Conservation (phyloP, 2,888 invertebrate genomes). For the Helleia helle region DNA sequence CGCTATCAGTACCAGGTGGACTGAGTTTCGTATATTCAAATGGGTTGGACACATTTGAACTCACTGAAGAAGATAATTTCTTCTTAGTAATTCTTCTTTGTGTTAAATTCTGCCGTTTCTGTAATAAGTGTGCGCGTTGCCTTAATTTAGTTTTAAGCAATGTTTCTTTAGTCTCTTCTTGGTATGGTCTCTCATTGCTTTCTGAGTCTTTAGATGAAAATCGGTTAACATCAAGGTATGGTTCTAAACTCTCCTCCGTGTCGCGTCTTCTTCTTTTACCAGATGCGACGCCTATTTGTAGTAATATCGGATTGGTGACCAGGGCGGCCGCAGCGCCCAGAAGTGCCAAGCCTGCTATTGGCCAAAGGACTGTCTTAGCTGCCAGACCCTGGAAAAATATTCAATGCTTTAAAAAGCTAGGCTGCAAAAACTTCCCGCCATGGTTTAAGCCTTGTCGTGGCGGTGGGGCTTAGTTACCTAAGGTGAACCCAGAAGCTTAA, state of each 20-base stretch:
- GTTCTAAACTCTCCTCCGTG: constrained; percentile 35
- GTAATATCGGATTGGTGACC: constrained; percentile 82
- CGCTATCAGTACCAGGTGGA: constrained; percentile 24
- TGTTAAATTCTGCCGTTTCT: background rate
- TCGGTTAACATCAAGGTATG: constrained; percentile 16
- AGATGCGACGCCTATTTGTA: constrained; percentile 84
- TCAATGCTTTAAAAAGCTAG: too few species aligned
- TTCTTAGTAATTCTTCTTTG: background rate
- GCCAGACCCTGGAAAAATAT: constrained; percentile 63
- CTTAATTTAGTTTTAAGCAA: background rate
- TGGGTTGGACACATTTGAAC: background rate
- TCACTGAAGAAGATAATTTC: background rate
- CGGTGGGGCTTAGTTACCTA: too few species aligned
- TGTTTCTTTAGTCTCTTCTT: background rate
- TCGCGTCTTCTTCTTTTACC: constrained; percentile 73
- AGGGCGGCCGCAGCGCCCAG: constrained; percentile 86
- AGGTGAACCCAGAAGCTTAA: too few species aligned
- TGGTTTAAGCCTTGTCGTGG: too few species aligned
- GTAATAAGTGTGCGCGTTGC: background rate
- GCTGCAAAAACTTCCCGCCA: too few species aligned
- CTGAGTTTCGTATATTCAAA: constrained; percentile 14
- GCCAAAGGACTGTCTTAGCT: constrained; percentile 78
- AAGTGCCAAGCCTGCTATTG: constrained; percentile 86
- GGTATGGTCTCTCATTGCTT: constrained; percentile 1
- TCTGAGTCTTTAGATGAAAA: constrained; percentile 1